These are phyloP conservation scores for Poecilia gillii DNA, from an alignment of 2,797 vertebrate genomes.

Conservation along the genomic window DNA sequence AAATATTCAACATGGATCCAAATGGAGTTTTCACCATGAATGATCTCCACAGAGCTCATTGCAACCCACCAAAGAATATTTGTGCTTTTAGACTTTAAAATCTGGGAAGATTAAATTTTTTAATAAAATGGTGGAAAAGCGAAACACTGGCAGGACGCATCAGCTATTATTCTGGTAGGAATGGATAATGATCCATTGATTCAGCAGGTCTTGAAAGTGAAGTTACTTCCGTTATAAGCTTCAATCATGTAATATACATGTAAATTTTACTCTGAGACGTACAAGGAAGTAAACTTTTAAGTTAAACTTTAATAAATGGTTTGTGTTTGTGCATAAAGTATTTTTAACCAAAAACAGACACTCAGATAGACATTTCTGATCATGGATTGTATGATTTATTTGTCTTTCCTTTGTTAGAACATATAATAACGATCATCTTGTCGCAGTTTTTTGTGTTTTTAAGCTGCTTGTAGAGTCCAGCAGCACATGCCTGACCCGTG, in stretches of 20 bases:
- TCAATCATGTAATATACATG: not conserved
- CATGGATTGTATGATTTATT: not conserved
- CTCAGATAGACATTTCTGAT: not conserved
- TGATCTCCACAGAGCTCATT: not conserved
- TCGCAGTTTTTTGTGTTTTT: not conserved
- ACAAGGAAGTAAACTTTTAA: not conserved
- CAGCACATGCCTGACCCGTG: too few relatives aligned
- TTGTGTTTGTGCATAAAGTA: not conserved
- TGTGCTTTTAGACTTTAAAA: not conserved
- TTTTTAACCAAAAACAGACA: not conserved
- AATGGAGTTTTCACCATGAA: not conserved
- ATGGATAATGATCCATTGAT: not conserved
- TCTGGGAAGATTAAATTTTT: not conserved
- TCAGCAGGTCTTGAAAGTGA: not conserved
- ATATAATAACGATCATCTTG: not conserved
- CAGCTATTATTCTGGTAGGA: not conserved
- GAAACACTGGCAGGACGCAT: not conserved
- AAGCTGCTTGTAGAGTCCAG: not conserved
- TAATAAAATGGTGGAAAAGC: not conserved
- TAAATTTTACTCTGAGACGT: not conserved
- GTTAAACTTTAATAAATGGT: not conserved
- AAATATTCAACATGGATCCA: not conserved
- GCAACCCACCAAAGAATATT: not conserved
- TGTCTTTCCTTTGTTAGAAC: not conserved
- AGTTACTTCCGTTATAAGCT: not conserved